These are phyloP conservation scores for Taurulus bubalis DNA, from an alignment of 2,113 vertebrate species.

Conservation along the genomic window DNA sequence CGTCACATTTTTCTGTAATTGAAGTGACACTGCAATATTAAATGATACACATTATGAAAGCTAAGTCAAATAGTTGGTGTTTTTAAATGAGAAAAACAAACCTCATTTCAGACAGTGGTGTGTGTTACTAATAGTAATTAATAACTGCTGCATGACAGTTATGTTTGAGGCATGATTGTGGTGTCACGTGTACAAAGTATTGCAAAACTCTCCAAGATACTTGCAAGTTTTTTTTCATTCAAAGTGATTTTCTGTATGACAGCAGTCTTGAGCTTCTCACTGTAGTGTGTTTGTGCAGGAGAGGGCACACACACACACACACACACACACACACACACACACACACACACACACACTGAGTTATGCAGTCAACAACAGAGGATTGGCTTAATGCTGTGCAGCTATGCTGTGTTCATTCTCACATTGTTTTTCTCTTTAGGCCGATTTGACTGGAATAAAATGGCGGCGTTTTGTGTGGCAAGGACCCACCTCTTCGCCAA, in stretches of 20 bases:
- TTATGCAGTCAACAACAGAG: conserved; percentile 31
- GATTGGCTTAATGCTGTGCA: conserved; percentile 8
- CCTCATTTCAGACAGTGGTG: neutral
- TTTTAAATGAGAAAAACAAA: neutral
- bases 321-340: neutral
- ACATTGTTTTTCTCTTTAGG: conserved; percentile 78
- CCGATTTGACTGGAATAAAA: conserved; percentile 99
- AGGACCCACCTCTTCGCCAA: conserved; percentile 96
- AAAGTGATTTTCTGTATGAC: conserved; percentile 29
- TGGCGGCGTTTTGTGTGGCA: conserved; percentile 99
- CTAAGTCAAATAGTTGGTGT: neutral
- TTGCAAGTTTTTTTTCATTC: conserved; percentile 8
- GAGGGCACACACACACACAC: neutral
- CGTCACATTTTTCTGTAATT: neutral
- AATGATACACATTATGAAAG: neutral
- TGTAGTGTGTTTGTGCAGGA: neutral
- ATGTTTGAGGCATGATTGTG: conserved; percentile 9
- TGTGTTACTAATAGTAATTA: conserved; percentile 14
- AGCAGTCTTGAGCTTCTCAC: neutral
- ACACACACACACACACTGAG: neutral
- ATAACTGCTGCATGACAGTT: conserved; percentile 26
- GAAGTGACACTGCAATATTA: neutral
- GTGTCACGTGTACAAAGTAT: conserved; percentile 6
- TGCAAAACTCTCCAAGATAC: conserved; percentile 37
- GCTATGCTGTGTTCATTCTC: conserved; percentile 4